Evolutionary conservation across 2,113 vertebrate genomes (phyloP).

Genomic region (Crotalus viridis): DNA sequence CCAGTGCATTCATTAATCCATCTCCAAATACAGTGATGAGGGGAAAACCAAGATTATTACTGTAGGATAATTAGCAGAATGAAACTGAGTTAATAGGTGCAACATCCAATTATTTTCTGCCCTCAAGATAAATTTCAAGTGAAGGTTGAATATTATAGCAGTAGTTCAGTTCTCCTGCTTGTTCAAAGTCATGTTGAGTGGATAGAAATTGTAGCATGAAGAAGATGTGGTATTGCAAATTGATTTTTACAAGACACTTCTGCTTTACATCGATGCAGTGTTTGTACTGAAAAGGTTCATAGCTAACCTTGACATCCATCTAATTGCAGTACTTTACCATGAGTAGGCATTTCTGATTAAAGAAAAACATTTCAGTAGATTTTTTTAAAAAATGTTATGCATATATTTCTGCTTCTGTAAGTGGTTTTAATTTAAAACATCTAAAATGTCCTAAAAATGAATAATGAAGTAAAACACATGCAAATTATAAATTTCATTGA

Average conservation of each 20-base stretch:
- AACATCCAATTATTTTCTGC: conserved; percentile 81
- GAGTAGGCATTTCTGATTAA: not conserved
- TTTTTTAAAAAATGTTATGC: not conserved
- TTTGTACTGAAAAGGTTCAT: not conserved
- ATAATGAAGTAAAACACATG: not conserved
- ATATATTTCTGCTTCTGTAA: not conserved
- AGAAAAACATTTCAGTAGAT: not conserved
- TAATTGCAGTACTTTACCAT: not conserved
- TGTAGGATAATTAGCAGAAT: conserved; percentile 78
- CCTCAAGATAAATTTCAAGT: conserved; percentile 73
- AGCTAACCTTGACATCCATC: not conserved
- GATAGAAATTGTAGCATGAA: conserved; percentile 36
- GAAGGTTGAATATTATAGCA: conserved; percentile 63
- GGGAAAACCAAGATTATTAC: conserved; percentile 52
- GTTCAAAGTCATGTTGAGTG: conserved; percentile 33
- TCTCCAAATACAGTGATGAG: conserved; percentile 64
- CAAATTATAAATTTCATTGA: not conserved
- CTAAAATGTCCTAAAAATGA: not conserved
- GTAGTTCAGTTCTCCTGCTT: conserved; percentile 56
- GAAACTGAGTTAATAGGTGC: conserved; percentile 78
- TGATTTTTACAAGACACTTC: conserved; percentile 17
- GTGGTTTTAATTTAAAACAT: not conserved
- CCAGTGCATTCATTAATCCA: conserved; percentile 67
- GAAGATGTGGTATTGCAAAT: conserved; percentile 29
- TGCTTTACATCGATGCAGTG: conserved; percentile 9